These are phyloP conservation scores for Cyanocitta stelleri DNA, from an alignment of 2,113 vertebrate species.

Conservation along the genomic window DNA sequence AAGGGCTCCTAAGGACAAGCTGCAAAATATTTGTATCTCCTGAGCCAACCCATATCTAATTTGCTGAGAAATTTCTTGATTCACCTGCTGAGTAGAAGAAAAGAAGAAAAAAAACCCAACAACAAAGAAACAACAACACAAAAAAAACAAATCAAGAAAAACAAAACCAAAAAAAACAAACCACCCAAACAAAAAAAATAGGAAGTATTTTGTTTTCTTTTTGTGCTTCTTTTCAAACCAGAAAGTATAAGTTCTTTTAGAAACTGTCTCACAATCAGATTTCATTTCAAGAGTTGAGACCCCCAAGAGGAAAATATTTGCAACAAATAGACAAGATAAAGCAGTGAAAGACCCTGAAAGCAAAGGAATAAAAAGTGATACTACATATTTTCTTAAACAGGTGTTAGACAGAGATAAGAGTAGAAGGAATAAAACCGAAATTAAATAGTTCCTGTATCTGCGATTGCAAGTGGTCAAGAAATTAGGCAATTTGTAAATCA, in stretches of 20 bases:
- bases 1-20: not conserved
- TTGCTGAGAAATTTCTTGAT: not conserved
- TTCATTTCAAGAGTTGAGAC: not conserved
- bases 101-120: not conserved
- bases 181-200: not conserved
- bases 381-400: not conserved
- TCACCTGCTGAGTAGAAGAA: not conserved
- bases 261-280: not conserved
- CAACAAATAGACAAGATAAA: not conserved
- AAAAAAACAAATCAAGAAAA: not conserved
- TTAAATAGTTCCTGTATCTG: not conserved
- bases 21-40: not conserved
- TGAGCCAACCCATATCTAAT: not conserved
- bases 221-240: not conserved
- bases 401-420: conserved; percentile 35
- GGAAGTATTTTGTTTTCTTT: not conserved
- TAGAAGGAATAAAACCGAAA: not conserved
- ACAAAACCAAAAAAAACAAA: no score
- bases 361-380: not conserved
- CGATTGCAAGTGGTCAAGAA: not conserved
- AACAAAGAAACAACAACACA: no score
- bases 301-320: not conserved
- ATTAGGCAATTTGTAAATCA: not conserved
- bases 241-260: not conserved
- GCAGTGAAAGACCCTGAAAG: not conserved